Base-by-base conservation (phyloP, 1,140 invertebrate genomes). In the Probaryconus sp. region DNA sequence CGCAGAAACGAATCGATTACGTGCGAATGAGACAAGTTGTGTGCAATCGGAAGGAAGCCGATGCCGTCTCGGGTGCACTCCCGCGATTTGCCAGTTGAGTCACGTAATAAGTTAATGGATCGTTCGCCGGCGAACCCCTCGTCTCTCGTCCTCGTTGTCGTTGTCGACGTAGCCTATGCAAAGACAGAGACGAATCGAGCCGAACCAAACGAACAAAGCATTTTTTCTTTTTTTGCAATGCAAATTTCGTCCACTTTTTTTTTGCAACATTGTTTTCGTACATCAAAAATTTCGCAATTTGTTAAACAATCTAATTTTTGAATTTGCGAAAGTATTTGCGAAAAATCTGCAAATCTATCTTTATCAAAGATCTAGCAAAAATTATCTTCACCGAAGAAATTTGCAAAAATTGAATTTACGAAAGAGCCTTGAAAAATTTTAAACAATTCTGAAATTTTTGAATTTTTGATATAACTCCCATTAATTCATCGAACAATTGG, bases 71-170 rank as follows among this genome's bases (percentile, higher is more conserved):
- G 60, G 69, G 45, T 50, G 35, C 60, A 47, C 50, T 64, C 55
- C 60, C 60, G 65, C 73, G 73, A 76, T 67, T 76, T 70, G 67
- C 40, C 67, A 70, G 67, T 76, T 76, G 67, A 76, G 67, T 76
- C 73, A 76, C 73, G 67, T 76, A 76, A 76, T 76, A 76, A 76
- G 63, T 71, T 71, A 76, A 76, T 76, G 67, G 61, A 71, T 71
- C 42, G 45, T 16, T 68, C 56, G 50, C 16, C 45, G 43, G 33
- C 56, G 14, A 5, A 11, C 31, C 35, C 35, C 43, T 48, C 21
- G 38, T n/a, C 6, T 35, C 63, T 50, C 56, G n/a, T 51, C 68
- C 45, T 50, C 50, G 47, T n/a, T 58, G 30, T 48, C 58, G 58
- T 43, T 50, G 42, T 35, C 43, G 68, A 56, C 51, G 68, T 63